These are phyloP conservation scores for Thymelicus lineola DNA, from an alignment of 2,888 invertebrate species.

Conservation along the genomic window DNA sequence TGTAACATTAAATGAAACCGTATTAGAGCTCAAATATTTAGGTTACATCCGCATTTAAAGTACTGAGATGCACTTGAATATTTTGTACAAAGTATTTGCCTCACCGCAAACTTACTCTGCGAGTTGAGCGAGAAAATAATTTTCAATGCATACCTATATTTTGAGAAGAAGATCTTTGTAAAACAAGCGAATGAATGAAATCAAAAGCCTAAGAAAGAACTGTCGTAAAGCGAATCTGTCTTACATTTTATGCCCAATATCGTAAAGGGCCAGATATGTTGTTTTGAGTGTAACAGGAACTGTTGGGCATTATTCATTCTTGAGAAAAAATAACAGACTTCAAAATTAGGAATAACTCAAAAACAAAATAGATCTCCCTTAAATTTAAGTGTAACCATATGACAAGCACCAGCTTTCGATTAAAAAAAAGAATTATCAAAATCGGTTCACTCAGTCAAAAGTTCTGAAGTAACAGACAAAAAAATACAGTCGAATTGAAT, in stretches of 20 bases:
- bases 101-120: neutral
- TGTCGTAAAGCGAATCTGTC: slow-evolving; percentile 1
- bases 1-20: slow-evolving; percentile 1
- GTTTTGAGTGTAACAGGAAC: too few species aligned
- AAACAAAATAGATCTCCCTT: too few species aligned
- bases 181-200: neutral
- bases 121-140: neutral
- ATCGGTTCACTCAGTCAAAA: too few species aligned
- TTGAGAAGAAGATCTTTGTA: neutral
- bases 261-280: neutral
- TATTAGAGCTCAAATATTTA: slow-evolving; percentile 18
- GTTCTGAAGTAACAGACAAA: too few species aligned
- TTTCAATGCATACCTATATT: neutral
- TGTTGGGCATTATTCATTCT: too few species aligned
- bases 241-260: slow-evolving; percentile 3
- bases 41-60: slow-evolving; percentile 17
- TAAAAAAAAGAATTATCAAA: too few species aligned
- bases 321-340: too few species aligned
- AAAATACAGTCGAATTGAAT: too few species aligned
- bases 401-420: too few species aligned
- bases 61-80: neutral
- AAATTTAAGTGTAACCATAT: too few species aligned
- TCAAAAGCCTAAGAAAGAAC: slow-evolving; percentile 1
- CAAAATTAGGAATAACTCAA: too few species aligned
- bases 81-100: neutral